Evolutionary conservation across 2,113 vertebrate genomes (phyloP), one percentile per base, ranked within the genome.

Genomic region (Sorex fumeus): DNA sequence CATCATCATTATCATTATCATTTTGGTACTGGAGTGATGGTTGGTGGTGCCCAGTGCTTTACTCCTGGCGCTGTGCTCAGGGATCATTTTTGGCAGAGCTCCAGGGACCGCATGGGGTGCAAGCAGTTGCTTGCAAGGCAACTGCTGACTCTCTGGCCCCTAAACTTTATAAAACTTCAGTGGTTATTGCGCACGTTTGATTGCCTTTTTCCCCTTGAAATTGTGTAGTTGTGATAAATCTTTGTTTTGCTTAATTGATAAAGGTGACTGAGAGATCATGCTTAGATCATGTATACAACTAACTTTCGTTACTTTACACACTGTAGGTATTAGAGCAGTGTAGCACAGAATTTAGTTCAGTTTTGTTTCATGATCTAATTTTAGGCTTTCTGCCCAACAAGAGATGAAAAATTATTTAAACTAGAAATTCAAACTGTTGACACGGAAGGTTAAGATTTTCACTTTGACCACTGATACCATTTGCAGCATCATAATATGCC

Each of bases 301-400:
- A 91, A 77, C 19, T 40, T 88, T 84, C 6, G 30, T 43, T 83
- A 27, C 95, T 88, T 93, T 82, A 62, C 79, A n/a, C 53, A 66
- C 53, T 77, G 77, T 92, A 82, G 78, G 45, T 83, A 19, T 75
- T 84, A 60, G 32, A 53, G 30, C 16, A 40, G n/a, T 45, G 47
- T 79, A 95, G 57, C n/a, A 79, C 19, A 81, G n/a, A n/a, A 74
- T 95, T 67, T 88, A 77, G 76, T 79, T 71, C 62, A 89, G 1
- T 47, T 91, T 93, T 85, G 40, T 86, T 40, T 94, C 70, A 62
- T 90, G 93, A 64, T 47, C 57, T 95, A 23, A 87, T 84, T 88
- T 88, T 60, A 87, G 10, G 13, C 11, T 72, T 87, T 93, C 91
- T 91, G 34, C 10, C 10, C 64, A 43, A 64, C 27, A 90, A 50